phyloP scores from a whole-genome alignment of 2,888 invertebrate genomes.

The Eristalis pertinax region DNA sequence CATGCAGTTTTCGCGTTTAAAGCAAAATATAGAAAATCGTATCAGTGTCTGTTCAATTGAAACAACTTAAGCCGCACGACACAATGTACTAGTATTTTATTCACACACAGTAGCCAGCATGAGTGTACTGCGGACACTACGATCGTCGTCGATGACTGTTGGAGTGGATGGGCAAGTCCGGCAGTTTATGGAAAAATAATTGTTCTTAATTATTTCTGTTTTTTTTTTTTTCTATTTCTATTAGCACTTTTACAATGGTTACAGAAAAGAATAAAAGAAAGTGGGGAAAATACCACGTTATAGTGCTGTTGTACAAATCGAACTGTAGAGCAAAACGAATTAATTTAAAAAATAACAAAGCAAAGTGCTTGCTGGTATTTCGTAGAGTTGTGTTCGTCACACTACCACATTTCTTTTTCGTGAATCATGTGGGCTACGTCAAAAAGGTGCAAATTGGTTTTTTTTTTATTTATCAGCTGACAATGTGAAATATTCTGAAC shows the following conservation, averaged over 20 bases:
- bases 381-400: constrained; percentile 28
- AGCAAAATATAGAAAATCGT: constrained; percentile 45
- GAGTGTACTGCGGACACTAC: constrained; percentile 10
- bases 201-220: constrained; percentile 53
- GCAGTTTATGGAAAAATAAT: constrained; percentile 50
- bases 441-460: constrained; percentile 48
- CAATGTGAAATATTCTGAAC: constrained; percentile 28
- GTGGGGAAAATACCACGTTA: constrained; percentile 9
- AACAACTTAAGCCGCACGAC: constrained; percentile 51
- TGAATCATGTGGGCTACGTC: constrained; percentile 52
- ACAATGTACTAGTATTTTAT: constrained; percentile 6
- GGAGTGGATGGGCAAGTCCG: constrained; percentile 22
- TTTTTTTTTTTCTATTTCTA: background rate
- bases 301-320: constrained; percentile 5
- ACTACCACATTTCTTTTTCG: constrained; percentile 38
- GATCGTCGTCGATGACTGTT: constrained; percentile 41
- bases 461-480: constrained; percentile 24
- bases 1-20: constrained; percentile 47
- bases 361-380: constrained; percentile 26
- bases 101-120: constrained; percentile 10
- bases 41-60: constrained; percentile 61
- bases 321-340: constrained; percentile 49
- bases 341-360: constrained; percentile 44
- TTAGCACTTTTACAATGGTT: constrained; percentile 1
- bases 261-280: constrained; percentile 19